A percentile compares a stretch with the other conserved stretches of the same genome.
Conservation (phyloP, 1,140 invertebrate species). For the Drosophila nigrodunni region DNA sequence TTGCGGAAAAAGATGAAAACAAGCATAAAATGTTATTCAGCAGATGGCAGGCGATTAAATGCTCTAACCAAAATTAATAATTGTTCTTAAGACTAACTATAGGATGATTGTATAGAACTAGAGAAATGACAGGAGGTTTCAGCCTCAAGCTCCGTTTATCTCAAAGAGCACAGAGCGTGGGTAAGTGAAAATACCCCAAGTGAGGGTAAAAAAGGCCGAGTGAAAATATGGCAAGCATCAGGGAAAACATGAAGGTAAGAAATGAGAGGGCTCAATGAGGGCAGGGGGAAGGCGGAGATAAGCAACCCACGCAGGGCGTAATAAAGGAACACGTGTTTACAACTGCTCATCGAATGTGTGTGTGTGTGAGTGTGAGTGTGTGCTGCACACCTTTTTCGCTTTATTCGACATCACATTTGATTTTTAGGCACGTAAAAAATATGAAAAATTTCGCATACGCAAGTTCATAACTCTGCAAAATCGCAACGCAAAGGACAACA, state of each 20-base stretch:
- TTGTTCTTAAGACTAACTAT: no score
- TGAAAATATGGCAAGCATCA: slow-evolving; percentile 28
- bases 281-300: slow-evolving; percentile 3
- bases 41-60: no score
- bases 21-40: neutral
- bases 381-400: slow-evolving; percentile 19
- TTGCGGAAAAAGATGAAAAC: slow-evolving; percentile 21
- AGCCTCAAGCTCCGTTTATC: no score
- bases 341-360: slow-evolving; percentile 27
- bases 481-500: slow-evolving; percentile 28
- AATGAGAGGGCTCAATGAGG: neutral
- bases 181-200: no score
- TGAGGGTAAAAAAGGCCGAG: neutral
- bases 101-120: no score
- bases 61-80: no score
- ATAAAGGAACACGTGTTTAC: slow-evolving; percentile 52
- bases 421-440: slow-evolving; percentile 76
- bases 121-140: no score
- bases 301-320: slow-evolving; percentile 18
- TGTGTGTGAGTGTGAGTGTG: neutral
- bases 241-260: neutral
- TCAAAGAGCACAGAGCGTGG: no score
- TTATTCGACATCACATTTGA: slow-evolving; percentile 37
- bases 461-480: slow-evolving; percentile 67
- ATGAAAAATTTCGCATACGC: slow-evolving; percentile 72